Evolutionary conservation across 2,888 invertebrate species (phyloP), one percentile per base, ranked within the genome.

Genomic region (Conchocele bisecta): DNA sequence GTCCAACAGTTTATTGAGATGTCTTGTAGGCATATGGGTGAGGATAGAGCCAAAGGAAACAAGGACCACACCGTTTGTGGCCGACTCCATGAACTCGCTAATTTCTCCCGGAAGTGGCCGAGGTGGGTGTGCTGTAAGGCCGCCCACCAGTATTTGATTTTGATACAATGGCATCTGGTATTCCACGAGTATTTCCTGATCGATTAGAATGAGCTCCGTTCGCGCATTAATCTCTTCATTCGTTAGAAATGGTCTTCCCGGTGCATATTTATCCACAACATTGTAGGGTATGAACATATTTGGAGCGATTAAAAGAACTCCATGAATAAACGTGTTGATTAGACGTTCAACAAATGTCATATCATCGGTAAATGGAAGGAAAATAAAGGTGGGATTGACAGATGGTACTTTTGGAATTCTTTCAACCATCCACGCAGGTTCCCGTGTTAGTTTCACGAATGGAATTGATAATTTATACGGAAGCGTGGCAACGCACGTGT

Each of bases 21-120:
- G 53, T n/a, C 63, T 17, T 3, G 31, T 7, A 5, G 83, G 83
- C 0, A 79, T 2, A 7, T 58, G n/a, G 7, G 42, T 26, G 1
- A 68, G 61, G 22, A 69, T 13, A 20, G 75, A 71, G 11, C 84
- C 85, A 54, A 85, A 84, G 2, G 83, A 74, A 24, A 81, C 75
- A 5, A 85, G 17, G 7, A 85, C 73, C 7, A 76, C 78, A 2
- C 83, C 84, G 11, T 76, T 17, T 22, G 39, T 65, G 1, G 80
- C 71, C 2, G 46, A 53, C 31, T 78, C 57, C 59, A 82, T 61
- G 39, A 83, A 77, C 1, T 48, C 24, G 31, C 72, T 37, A 15
- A 82, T 42, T 9, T 78, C 64, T 3, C 39, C 53, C 28, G 77
- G 66, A 1, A 85, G 60, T 20, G 67, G 63, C 15, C 70, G 66